These are phyloP conservation scores for Dolomedes plantarius DNA, from an alignment of 2,888 invertebrate genomes.

Conservation along the genomic window DNA sequence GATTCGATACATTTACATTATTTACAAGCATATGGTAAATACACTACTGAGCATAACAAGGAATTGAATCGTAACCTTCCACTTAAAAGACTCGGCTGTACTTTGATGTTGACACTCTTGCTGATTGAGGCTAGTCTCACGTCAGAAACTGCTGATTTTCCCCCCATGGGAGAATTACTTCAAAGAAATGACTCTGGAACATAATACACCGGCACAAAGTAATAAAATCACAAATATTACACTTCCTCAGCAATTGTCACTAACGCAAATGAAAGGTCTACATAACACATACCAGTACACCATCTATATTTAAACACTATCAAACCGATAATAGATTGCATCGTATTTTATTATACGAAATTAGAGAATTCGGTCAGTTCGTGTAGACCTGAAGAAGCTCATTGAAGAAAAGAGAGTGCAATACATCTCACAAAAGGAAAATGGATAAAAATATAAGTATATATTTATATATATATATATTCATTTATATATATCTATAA, in stretches of 20 bases:
- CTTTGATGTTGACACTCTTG: conserved; percentile 15
- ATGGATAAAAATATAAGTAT: background rate
- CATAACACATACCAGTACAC: background rate
- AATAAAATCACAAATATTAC: conserved; percentile 3
- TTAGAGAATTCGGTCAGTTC: background rate
- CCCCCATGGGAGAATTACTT: background rate
- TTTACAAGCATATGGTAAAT: conserved; percentile 63
- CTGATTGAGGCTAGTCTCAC: background rate
- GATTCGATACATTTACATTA: conserved; percentile 67
- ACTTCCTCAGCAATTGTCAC: background rate
- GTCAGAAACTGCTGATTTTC: background rate
- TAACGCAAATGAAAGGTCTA: background rate
- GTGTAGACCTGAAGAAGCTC: conserved; percentile 12
- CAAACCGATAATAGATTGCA: background rate
- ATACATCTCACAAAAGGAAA: background rate
- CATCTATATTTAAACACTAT: background rate
- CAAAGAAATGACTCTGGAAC: background rate
- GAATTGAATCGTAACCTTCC: conserved; percentile 12
- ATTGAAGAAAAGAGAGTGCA: background rate
- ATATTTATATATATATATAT: background rate
- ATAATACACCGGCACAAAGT: background rate
- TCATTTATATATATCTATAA: background rate
- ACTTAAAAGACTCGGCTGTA: background rate
- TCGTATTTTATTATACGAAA: background rate
- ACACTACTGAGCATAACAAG: conserved; percentile 46